Percentiles rank a stretch among this genome's conserved stretches.
These are phyloP conservation scores for Listronotus bonariensis DNA, from an alignment of 1,140 invertebrate species.

Conservation along the genomic window DNA sequence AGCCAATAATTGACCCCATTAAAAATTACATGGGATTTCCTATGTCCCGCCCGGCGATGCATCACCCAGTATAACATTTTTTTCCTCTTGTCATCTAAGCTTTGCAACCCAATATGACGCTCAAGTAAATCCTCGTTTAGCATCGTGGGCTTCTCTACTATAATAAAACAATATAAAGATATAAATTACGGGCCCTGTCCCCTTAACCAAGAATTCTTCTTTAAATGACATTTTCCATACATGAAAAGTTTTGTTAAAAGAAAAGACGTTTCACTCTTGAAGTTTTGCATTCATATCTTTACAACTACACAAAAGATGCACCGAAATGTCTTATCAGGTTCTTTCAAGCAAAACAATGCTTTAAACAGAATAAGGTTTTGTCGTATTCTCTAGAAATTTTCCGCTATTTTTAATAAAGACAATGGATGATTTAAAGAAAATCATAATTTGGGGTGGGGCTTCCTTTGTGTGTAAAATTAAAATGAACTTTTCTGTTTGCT, in stretches of 20 bases:
- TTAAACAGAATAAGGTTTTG: slow-evolving; percentile 9
- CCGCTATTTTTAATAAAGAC: slow-evolving; percentile 22
- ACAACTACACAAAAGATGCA: slow-evolving; percentile 12
- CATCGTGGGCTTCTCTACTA: no score
- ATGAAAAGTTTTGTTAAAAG: slow-evolving; percentile 10
- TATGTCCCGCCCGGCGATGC: no score
- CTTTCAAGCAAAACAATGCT: slow-evolving; percentile 17
- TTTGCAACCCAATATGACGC: no score
- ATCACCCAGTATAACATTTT: no score
- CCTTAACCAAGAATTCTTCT: not conserved
- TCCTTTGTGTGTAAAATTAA: slow-evolving; percentile 11
- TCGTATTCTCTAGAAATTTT: slow-evolving; percentile 8
- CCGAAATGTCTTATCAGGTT: slow-evolving; percentile 11
- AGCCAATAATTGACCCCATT: no score
- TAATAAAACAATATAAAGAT: not conserved
- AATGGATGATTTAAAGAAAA: not conserved
- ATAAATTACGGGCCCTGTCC: not conserved
- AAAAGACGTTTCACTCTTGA: not conserved
- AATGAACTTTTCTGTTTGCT: slow-evolving; percentile 6
- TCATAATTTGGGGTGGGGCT: slow-evolving; percentile 7
- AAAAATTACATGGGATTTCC: no score
- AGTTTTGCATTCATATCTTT: slow-evolving; percentile 13
- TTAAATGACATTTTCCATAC: slow-evolving; percentile 10
- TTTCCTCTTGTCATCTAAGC: no score
- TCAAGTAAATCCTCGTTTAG: no score